These are phyloP conservation scores for Endotricha flammealis DNA, from an alignment of 2,888 invertebrate species.

Conservation along the genomic window DNA sequence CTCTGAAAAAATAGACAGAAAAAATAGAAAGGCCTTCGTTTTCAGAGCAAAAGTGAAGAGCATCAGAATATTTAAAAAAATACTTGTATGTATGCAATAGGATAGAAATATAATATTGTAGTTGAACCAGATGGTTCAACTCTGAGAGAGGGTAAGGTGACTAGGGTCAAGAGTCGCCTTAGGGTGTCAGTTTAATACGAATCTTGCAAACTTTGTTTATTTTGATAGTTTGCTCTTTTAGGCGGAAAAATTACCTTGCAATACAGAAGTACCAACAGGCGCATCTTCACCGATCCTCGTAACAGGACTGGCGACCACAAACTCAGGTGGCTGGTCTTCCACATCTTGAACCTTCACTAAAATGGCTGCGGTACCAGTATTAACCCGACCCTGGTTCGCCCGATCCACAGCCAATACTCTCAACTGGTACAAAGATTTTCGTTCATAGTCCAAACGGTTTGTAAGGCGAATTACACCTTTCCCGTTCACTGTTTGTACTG, in stretches of 20 bases:
- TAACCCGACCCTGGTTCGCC: constrained; percentile 88
- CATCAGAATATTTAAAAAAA: too few species aligned
- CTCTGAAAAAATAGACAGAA: too few species aligned
- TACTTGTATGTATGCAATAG: too few species aligned
- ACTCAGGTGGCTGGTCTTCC: constrained; percentile 95
- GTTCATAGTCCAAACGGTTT: constrained; percentile 90
- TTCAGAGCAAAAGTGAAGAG: too few species aligned
- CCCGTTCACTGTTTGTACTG: constrained; percentile 89
- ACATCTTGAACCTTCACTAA: constrained; percentile 90
- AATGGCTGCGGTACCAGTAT: constrained; percentile 93
- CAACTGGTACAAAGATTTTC: constrained; percentile 90
- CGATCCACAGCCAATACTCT: constrained; percentile 90
- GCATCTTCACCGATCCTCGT: constrained; percentile 92
- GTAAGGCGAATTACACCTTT: constrained; percentile 89
- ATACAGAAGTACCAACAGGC: constrained; percentile 87
- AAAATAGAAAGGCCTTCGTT: too few species aligned
- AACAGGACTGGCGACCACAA: constrained; percentile 91
- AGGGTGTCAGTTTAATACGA: too few species aligned
- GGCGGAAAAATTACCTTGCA: constrained; percentile 85
- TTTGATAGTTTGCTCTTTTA: too few species aligned
- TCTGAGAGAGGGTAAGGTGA: too few species aligned
- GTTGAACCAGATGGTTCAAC: too few species aligned
- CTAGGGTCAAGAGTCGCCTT: too few species aligned
- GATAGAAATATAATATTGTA: too few species aligned
- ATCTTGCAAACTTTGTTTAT: too few species aligned